Evolutionary conservation across 2,888 invertebrate genomes (phyloP).

Genomic region (Eupithecia dodoneata): DNA sequence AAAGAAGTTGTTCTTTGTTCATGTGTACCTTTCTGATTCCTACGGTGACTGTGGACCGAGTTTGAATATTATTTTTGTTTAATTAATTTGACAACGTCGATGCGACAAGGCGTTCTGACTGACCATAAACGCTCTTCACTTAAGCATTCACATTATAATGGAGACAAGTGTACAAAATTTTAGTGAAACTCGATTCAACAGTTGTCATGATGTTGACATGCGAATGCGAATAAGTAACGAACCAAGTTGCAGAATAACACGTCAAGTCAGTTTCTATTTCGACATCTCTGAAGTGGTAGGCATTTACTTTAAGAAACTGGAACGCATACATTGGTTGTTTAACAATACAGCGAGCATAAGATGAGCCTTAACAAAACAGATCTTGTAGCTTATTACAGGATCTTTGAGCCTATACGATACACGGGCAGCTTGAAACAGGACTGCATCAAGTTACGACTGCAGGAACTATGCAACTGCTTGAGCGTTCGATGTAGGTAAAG

Average conservation of each 20-base stretch:
- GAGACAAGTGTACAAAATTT: constrained; percentile 33
- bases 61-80: too few relatives aligned
- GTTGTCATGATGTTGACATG: constrained; percentile 45
- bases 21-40: too few relatives aligned
- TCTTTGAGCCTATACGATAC: background rate
- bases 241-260: constrained; percentile 43
- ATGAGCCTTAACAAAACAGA: constrained; percentile 11
- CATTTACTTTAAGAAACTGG: constrained; percentile 41
- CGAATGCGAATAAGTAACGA: constrained; percentile 44
- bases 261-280: constrained; percentile 45
- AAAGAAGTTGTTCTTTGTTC: too few relatives aligned
- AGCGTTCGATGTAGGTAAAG: too few relatives aligned
- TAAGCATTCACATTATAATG: background rate
- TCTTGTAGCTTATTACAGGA: background rate
- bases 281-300: constrained; percentile 39
- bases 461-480: too few relatives aligned
- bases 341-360: constrained; percentile 24
- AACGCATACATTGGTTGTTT: constrained; percentile 32
- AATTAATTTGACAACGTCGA: too few relatives aligned
- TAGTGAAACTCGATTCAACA: constrained; percentile 43
- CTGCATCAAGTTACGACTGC: too few relatives aligned
- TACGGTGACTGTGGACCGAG: too few relatives aligned
- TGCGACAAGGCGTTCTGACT: too few relatives aligned
- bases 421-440: background rate
- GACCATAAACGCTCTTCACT: too few relatives aligned